Conservation (phyloP, 2,113 vertebrate genomes). For the Zapus hudsonius region DNA sequence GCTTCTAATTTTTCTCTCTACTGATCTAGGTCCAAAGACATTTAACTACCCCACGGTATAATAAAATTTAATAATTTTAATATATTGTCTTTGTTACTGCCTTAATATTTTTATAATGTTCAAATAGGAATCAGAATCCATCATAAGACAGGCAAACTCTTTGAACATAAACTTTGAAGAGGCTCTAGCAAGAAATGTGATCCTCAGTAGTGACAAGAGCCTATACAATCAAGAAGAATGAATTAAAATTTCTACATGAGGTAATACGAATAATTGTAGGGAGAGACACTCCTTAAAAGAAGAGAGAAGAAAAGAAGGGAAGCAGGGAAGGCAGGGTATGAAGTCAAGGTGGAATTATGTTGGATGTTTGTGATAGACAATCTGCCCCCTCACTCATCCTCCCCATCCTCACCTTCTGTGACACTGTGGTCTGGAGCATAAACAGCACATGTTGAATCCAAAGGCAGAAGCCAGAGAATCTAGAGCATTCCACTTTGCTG, state of each 20-base stretch:
- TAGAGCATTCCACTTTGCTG: too few relatives aligned
- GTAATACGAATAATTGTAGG: neutral
- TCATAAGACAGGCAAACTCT: neutral
- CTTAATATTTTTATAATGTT: slow-evolving; percentile 40
- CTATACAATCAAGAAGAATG: neutral
- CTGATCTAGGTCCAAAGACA: neutral
- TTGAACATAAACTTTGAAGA: neutral
- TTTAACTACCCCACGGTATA: neutral
- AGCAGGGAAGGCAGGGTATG: neutral
- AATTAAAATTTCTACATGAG: neutral
- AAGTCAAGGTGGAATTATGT: neutral
- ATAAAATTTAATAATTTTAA: neutral
- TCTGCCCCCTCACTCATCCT: fast-evolving
- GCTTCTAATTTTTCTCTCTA: slow-evolving; percentile 11
- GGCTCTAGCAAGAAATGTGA: neutral
- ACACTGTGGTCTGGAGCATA: neutral
- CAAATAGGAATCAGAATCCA: neutral
- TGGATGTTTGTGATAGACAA: neutral
- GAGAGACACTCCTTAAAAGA: neutral
- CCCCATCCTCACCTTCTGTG: neutral
- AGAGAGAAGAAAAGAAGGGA: neutral
- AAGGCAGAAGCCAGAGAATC: neutral
- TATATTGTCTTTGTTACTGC: neutral
- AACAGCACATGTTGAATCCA: neutral
- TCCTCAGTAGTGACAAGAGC: neutral